Evolutionary conservation across 2,888 invertebrate genomes (phyloP).

Genomic region (Parapristionchus giblindavisi): DNA sequence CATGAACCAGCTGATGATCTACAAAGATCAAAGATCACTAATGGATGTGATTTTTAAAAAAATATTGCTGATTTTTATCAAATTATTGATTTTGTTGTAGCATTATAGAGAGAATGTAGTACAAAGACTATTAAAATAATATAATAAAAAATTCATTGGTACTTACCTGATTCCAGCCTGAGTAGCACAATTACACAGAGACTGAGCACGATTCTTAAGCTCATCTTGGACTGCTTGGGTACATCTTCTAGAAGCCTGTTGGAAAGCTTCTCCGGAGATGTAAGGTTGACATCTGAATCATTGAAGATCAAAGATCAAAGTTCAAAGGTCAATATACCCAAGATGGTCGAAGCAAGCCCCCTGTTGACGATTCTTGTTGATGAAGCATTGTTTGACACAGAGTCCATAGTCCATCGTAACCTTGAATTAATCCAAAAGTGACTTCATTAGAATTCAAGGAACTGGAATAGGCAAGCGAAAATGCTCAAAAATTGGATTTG

Average conservation of each 20-base stretch:
- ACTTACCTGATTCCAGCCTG: constrained; percentile 62
- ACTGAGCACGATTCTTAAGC: constrained; percentile 35
- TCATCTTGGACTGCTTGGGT: constrained; percentile 48
- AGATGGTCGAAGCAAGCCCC: constrained; percentile 63
- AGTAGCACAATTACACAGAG: constrained; percentile 62
- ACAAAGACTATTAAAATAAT: neutral
- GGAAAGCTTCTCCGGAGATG: constrained; percentile 55
- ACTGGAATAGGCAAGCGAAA: neutral
- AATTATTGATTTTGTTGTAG: neutral
- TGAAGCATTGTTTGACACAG: constrained; percentile 64
- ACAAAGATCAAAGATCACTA: constrained; percentile 13
- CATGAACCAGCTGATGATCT: constrained; percentile 25
- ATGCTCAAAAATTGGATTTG: neutral
- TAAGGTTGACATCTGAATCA: constrained; percentile 60
- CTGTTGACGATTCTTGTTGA: constrained; percentile 57
- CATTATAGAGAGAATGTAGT: neutral
- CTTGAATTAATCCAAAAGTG: constrained; percentile 39
- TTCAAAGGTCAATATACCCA: constrained; percentile 44
- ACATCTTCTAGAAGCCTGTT: constrained; percentile 57
- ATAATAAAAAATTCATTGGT: neutral
- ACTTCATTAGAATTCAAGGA: neutral
- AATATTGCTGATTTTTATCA: neutral
- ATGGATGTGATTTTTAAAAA: neutral
- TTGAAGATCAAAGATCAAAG: constrained; percentile 17
- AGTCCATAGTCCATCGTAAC: constrained; percentile 58